Evolutionary conservation across 2,888 invertebrate genomes (phyloP), one percentile per base, ranked within the genome.

Genomic region (Lasioglossum calceatum): DNA sequence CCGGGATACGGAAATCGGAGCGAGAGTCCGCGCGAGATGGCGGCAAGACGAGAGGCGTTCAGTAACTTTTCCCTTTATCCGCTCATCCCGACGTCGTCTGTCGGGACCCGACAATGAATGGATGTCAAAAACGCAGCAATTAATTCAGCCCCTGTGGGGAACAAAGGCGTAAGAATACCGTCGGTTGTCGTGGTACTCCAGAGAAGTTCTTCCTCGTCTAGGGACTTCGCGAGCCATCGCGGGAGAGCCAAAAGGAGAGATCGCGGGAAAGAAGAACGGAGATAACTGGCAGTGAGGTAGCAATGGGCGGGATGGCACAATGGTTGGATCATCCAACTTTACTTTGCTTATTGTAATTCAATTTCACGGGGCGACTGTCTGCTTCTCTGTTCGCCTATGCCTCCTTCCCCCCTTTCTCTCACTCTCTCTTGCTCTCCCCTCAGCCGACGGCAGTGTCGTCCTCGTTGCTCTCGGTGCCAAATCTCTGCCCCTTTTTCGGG

Each of bases 61-160:
- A 77, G 90, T 90, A 91, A 91, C 91, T 91, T 91, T 91, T 93
- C 93, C 93, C 92, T 93, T 93, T 92, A 93, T 93, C 91, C 89
- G 91, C 90, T 91, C 90, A 84, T 93, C 91, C 88, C 88, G 89
- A 89, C 92, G 89, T 92, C 92, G 90, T 91, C 92, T 91, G 90
- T 89, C 91, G 91, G 89, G 89, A 84, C 89, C 85, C 88, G 91
- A 93, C 93, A 93, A 93, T 94, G 94, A 94, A 94, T 93, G 93
- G 93, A 94, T 94, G 94, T 95, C 94, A 95, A 95, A 94, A 95
- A 95, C 92, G 94, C 92, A 93, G 93, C 94, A 95, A 95, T 95
- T 95, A 95, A 95, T 94, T 94, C 93, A 93, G 91, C 90, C 91
- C 92, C 90, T 58, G 87, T 87, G 88, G 88, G 92, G 93, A 94